These are phyloP conservation scores for Drosophila arawakana DNA, from an alignment of 1,140 invertebrate species.

Conservation along the genomic window DNA sequence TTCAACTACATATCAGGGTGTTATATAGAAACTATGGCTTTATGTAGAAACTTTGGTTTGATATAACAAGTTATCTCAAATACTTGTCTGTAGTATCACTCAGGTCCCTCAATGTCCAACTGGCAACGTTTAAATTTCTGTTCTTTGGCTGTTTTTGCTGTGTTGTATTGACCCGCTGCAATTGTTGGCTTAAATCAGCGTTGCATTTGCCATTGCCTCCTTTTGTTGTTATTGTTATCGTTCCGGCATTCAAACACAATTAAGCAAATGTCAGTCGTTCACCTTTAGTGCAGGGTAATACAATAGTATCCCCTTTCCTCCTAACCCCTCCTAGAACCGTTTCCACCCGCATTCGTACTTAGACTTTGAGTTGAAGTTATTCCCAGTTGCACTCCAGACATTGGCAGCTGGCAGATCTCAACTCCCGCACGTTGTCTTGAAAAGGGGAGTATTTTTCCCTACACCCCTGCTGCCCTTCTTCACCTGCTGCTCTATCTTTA, in stretches of 20 bases:
- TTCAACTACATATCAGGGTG: too few relatives aligned
- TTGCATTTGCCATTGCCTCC: neutral
- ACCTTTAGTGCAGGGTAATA: slow-evolving; percentile 44
- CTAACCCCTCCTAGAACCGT: slow-evolving; percentile 16
- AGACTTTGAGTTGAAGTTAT: neutral
- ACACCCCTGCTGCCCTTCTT: neutral
- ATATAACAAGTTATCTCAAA: too few relatives aligned
- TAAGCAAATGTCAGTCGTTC: slow-evolving; percentile 75
- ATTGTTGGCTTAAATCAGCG: neutral
- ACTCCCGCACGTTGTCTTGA: slow-evolving; percentile 30
- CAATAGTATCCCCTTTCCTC: slow-evolving; percentile 4
- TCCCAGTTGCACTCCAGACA: slow-evolving; percentile 3
- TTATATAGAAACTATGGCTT: too few relatives aligned
- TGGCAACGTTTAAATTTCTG: too few relatives aligned
- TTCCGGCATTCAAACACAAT: slow-evolving; percentile 75
- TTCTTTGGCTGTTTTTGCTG: neutral
- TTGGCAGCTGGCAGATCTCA: slow-evolving; percentile 38
- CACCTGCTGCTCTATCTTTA: slow-evolving; percentile 9
- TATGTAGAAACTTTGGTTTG: too few relatives aligned
- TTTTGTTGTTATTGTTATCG: slow-evolving; percentile 36
- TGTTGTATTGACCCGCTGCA: neutral
- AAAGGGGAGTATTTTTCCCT: neutral
- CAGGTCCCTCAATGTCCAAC: too few relatives aligned
- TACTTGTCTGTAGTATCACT: too few relatives aligned
- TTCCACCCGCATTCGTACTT: neutral